Base-by-base conservation (phyloP, 2,888 invertebrate genomes). In the Dicranocentrus wangi region DNA sequence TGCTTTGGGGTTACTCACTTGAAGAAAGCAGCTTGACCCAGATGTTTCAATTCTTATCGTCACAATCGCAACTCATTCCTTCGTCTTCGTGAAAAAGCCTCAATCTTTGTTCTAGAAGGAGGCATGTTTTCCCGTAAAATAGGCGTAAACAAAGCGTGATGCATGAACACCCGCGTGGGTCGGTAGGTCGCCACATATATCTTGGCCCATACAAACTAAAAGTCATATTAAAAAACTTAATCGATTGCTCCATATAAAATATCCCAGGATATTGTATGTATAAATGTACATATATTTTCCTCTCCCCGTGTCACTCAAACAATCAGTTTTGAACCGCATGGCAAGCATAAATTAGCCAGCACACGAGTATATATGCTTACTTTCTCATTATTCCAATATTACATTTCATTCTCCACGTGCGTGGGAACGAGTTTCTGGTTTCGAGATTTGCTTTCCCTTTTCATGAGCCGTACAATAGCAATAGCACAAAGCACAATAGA, bases 1-100 rank as follows among this genome's bases (percentile, higher is more conserved):
- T 28, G 53, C 61, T 42, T 39, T 23, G 53, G 53, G 25, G n/a
- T n/a, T 69, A 25, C 32, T 69, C 8, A 69, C 23, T 39, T 32
- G 58, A 58, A 42, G 77, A 61, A 77, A 77, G 77, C 61, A 47
- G 5, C 32, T 68, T 77, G 77, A 69, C 77, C 77, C 51, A 77
- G 51, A 77, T 69, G 32, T 51, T 68, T 61, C 28, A 21, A 51
- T 55, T 69, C 61, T 68, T 69, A 77, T 69, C n/a, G n/a, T n/a
- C 69, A 25, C 32, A 39, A 10, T 15, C 47, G 47, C 2, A 47
- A n/a, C n/a, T 47, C 47, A 47, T 5, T 47, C 47, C 47, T 47
- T n/a, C 23, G 23, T 23, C 28, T 32, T 8, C 60, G 13, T 32
- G n/a, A 47, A 10, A 47, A 5, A 47, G 47, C 47, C n/a, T 47